Evolutionary conservation across 1,140 invertebrate genomes (phyloP).

Genomic region (Cyphomyrmex costatus): DNA sequence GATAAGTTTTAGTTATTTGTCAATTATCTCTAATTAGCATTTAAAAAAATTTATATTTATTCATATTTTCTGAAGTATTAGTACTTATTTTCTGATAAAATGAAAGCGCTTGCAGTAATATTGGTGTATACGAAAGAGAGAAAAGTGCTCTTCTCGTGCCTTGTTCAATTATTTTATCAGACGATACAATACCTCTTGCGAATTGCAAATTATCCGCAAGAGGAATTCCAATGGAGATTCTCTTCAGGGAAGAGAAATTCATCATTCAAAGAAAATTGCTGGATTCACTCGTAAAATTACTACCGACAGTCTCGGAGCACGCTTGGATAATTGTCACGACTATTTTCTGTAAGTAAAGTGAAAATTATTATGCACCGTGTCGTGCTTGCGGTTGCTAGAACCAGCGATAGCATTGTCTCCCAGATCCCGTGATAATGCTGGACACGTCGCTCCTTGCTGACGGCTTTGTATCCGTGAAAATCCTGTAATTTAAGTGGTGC

Average conservation of each 20-base stretch:
- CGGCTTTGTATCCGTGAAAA: slow-evolving; percentile 40
- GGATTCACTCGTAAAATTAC: slow-evolving; percentile 25
- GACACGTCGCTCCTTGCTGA: slow-evolving; percentile 32
- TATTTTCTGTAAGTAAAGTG: slow-evolving; percentile 28
- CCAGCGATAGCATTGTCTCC: slow-evolving; percentile 1
- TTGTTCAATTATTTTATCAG: slow-evolving; percentile 26
- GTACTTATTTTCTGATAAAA: not conserved
- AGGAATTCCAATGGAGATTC: not conserved
- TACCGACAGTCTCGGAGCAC: not conserved
- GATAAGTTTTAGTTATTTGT: not conserved
- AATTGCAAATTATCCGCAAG: slow-evolving; percentile 35
- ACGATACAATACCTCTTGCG: not conserved
- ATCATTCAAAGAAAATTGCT: not conserved
- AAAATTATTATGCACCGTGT: slow-evolving; percentile 40
- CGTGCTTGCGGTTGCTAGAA: not conserved
- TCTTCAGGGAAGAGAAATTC: not conserved
- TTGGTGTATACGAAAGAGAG: not conserved
- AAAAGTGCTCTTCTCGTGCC: not conserved
- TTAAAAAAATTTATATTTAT: not conserved
- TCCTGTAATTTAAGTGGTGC: slow-evolving; percentile 44
- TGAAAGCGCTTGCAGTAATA: not conserved
- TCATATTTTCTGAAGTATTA: not conserved
- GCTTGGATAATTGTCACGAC: slow-evolving; percentile 22
- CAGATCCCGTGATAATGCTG: slow-evolving; percentile 28
- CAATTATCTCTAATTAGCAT: slow-evolving; percentile 4